Conservation (phyloP, 2,113 vertebrate species). For the Amphiprion ocellaris region DNA sequence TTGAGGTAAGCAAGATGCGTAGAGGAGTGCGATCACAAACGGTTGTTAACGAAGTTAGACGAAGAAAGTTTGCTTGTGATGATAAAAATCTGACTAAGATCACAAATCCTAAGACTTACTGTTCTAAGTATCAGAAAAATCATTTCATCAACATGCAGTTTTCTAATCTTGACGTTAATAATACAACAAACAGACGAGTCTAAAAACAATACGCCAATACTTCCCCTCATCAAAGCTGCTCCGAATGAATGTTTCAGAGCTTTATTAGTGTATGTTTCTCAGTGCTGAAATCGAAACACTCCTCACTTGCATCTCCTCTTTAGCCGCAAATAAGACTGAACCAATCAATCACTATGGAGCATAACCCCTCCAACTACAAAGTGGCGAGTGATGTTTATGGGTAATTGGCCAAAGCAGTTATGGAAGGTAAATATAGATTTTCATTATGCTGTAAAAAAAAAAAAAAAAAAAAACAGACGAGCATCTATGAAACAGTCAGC, state of each 20-base stretch:
- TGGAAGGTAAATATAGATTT: slow-evolving; percentile 81
- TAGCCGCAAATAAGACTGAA: slow-evolving; percentile 71
- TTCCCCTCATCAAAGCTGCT: slow-evolving; percentile 79
- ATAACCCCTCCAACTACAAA: slow-evolving; percentile 72
- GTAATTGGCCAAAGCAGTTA: slow-evolving; percentile 80
- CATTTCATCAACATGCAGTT: slow-evolving; percentile 58
- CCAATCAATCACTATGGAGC: slow-evolving; percentile 64
- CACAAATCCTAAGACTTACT: background rate
- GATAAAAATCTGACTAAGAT: background rate
- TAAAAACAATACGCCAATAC: slow-evolving; percentile 60
- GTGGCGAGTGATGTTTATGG: slow-evolving; percentile 75
- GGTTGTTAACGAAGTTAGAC: slow-evolving; percentile 27
- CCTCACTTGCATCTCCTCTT: slow-evolving; percentile 55
- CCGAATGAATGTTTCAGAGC: slow-evolving; percentile 77
- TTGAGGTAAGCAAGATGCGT: slow-evolving; percentile 34
- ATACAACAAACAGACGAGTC: slow-evolving; percentile 72
- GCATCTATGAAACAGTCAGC: slow-evolving; percentile 44
- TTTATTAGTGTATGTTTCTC: slow-evolving; percentile 70
- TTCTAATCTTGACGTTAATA: slow-evolving; percentile 76
- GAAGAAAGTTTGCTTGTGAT: slow-evolving; percentile 23
- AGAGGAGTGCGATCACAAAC: background rate
- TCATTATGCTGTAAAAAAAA: slow-evolving; percentile 62
- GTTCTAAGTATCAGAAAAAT: slow-evolving; percentile 13
- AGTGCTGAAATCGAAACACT: slow-evolving; percentile 72
- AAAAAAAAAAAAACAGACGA: slow-evolving; percentile 22